phyloP scores from a whole-genome alignment of 2,797 vertebrate species.

The Luscinia luscinia region DNA sequence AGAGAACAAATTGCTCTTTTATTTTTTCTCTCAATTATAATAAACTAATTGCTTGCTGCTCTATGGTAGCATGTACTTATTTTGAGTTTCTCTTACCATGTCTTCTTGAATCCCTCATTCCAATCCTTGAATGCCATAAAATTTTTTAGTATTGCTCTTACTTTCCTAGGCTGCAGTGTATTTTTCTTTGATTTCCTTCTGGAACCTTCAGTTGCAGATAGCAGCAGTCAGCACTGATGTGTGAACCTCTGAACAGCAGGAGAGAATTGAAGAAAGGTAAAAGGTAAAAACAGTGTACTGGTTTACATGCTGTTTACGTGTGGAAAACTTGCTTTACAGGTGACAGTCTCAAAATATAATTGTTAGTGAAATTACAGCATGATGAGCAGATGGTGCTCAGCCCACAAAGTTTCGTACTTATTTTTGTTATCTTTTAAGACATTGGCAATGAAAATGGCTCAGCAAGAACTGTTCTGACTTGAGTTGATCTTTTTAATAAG shows the following conservation, averaged over 20 bases:
- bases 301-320: conserved; percentile 2
- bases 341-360: conserved; percentile 34
- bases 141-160: not conserved
- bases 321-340: conserved; percentile 38
- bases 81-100: not conserved
- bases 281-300: not conserved
- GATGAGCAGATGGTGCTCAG: conserved; percentile 23
- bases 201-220: not conserved
- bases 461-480: not conserved
- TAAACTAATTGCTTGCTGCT: not conserved
- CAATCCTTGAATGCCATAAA: not conserved
- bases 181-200: not conserved
- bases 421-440: conserved; percentile 44
- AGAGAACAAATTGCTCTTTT: not conserved
- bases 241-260: not conserved
- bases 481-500: not conserved
- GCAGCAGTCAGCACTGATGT: not conserved
- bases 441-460: not conserved
- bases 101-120: not conserved
- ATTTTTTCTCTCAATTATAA: not conserved
- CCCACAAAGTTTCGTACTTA: conserved; percentile 28
- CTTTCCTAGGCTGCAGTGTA: not conserved
- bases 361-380: conserved; percentile 19
- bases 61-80: not conserved
- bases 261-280: not conserved